Base-by-base conservation (phyloP, 2,888 invertebrate species). In the Hydrotaea cyrtoneurina region DNA sequence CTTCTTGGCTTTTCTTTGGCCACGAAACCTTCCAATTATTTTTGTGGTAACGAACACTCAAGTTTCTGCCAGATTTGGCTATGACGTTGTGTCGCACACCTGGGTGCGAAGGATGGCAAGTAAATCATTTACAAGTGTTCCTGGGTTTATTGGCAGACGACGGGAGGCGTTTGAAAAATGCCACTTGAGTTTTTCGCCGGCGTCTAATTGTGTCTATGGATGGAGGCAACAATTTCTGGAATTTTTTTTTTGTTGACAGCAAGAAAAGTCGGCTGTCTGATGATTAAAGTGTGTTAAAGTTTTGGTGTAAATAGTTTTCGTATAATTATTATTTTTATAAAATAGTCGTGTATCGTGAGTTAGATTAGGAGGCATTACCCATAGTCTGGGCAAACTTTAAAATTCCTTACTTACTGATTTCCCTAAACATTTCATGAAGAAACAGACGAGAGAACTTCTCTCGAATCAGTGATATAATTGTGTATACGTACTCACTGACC, bases 21-120 rank as follows among this genome's bases (percentile, higher is more conserved):
- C 66, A 66, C 2, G 46, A 73, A 80, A 55, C 36, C 78, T 15
- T 50, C 77, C 78, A 83, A 83, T 79, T 83, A 79, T 78, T 46
- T 59, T 79, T 76, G 46, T 26, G 79, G 66, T 53, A 72, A 62
- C 73, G 75, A 72, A 62, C 23, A 66, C 64, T 79, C 76, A 23
- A 50, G 17, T 46, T 43, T 43, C 21, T 10, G 15, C 31, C 31
- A n/a, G 36, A 0, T 15, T 62, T 62, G 59, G 23, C 19, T 19
- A 39, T 43, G 66, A 11, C 66, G 66, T 66, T 66, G 21, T 21
- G 43, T 7, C 13, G 7, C 31, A 31, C 31, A 57, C n/a, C 19
- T 17, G 17, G 64, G 39, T 43, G 66, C 31, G 7, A 7, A 7
- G 26, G 3, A n/a, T 36, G 64, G 36, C n/a, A 19, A 17, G 15